phyloP scores from a whole-genome alignment of 1,140 invertebrate genomes.

The Colletes gigas region DNA sequence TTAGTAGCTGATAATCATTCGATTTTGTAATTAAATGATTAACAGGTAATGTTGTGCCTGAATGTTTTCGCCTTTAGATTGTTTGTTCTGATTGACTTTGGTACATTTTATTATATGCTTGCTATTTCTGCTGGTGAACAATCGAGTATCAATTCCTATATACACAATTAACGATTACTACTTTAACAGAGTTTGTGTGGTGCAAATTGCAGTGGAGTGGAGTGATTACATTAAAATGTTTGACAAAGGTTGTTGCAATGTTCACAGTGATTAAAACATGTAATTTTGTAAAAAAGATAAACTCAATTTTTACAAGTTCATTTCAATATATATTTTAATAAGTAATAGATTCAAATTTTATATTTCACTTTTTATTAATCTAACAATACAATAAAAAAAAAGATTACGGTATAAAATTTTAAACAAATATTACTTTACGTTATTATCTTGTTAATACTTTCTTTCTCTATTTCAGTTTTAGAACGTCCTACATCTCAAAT shows the following conservation, averaged over 20 bases:
- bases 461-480: constrained; percentile 85
- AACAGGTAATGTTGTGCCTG: constrained; percentile 58
- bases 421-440: not conserved
- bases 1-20: constrained; percentile 44
- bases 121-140: constrained; percentile 37
- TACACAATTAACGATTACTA: constrained; percentile 43
- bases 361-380: constrained; percentile 1
- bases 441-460: not conserved
- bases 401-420: constrained; percentile 15
- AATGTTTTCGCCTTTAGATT: constrained; percentile 40
- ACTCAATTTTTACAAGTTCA: constrained; percentile 21
- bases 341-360: constrained; percentile 15
- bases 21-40: constrained; percentile 48
- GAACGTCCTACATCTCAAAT: constrained; percentile 93
- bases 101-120: constrained; percentile 41
- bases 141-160: constrained; percentile 18
- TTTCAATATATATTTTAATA: constrained; percentile 16
- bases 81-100: constrained; percentile 40
- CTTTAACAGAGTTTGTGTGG: constrained; percentile 55
- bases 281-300: constrained; percentile 9
- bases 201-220: constrained; percentile 62
- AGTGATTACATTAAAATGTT: constrained; percentile 57
- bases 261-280: not conserved
- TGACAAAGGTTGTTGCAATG: constrained; percentile 2
- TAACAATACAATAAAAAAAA: constrained; percentile 31